These are phyloP conservation scores for Telenomus remus DNA, from an alignment of 1,140 invertebrate genomes.

Conservation along the genomic window DNA sequence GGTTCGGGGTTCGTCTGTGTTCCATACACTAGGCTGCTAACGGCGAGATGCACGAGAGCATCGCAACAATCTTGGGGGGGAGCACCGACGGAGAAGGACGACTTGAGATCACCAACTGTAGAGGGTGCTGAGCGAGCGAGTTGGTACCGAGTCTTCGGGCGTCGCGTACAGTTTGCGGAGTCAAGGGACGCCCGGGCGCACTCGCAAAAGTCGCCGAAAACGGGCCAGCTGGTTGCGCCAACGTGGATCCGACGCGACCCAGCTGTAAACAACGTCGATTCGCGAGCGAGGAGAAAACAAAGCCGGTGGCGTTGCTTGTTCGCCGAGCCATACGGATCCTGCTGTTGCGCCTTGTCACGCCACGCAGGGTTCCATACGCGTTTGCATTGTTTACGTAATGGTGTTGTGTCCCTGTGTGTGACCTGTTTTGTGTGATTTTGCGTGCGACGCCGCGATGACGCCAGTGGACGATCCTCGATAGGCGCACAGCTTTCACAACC, in stretches of 20 bases:
- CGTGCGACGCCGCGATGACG: constrained; percentile 32
- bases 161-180: constrained; percentile 30
- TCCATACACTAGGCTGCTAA: constrained; percentile 19
- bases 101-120: constrained; percentile 32
- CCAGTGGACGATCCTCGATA: constrained; percentile 23
- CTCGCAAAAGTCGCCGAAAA: constrained; percentile 1
- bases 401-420: constrained; percentile 52
- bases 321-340: constrained; percentile 42
- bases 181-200: constrained; percentile 5
- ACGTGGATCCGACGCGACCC: no score
- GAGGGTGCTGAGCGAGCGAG: constrained; percentile 44
- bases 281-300: constrained; percentile 1
- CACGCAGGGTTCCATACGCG: constrained; percentile 39
- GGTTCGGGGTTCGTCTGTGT: constrained; percentile 30
- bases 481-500: no score
- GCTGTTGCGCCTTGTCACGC: constrained; percentile 24
- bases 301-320: constrained; percentile 1
- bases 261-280: no score
- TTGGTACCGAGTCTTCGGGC: constrained; percentile 32
- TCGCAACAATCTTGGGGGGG: neutral
- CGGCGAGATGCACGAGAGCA: constrained; percentile 23
- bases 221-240: neutral
- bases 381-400: constrained; percentile 36
- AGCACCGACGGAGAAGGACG: constrained; percentile 8
- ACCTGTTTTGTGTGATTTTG: constrained; percentile 38